phyloP scores from a whole-genome alignment of 2,888 invertebrate genomes.

The Parthenolecanium corni region DNA sequence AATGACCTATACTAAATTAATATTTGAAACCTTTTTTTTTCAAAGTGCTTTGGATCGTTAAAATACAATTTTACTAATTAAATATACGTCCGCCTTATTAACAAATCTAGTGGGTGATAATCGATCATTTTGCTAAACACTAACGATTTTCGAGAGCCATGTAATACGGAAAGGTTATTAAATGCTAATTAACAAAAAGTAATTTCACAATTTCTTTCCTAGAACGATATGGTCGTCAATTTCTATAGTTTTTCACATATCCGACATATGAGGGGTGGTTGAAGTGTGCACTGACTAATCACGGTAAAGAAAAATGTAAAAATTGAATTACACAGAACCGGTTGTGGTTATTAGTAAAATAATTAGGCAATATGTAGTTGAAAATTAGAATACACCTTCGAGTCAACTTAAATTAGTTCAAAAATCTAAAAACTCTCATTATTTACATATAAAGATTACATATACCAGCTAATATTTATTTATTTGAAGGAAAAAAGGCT shows the following conservation, averaged over 20 bases:
- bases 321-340: conserved; percentile 14
- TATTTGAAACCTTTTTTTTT: not conserved
- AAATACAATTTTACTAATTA: conserved; percentile 19
- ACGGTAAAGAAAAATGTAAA: conserved; percentile 1
- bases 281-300: too few species aligned
- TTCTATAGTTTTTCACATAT: not conserved
- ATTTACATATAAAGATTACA: too few species aligned
- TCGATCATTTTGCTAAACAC: conserved; percentile 2
- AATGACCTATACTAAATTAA: not conserved
- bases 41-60: not conserved
- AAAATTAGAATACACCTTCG: conserved; percentile 3
- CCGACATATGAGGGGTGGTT: not conserved
- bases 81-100: not conserved
- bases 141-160: not conserved
- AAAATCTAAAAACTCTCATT: too few species aligned
- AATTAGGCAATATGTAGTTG: conserved; percentile 5
- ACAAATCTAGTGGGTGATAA: conserved; percentile 11
- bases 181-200: conserved; percentile 15
- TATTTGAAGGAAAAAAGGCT: too few species aligned
- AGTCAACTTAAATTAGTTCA: too few species aligned
- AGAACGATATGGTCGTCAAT: too few species aligned
- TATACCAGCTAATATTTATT: too few species aligned
- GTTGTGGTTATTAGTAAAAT: conserved; percentile 5
- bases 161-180: conserved; percentile 8
- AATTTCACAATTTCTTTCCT: conserved; percentile 1